Evolutionary conservation across 2,888 invertebrate genomes (phyloP), one percentile per base, ranked within the genome.

Genomic region (Ptilodon capucinus): DNA sequence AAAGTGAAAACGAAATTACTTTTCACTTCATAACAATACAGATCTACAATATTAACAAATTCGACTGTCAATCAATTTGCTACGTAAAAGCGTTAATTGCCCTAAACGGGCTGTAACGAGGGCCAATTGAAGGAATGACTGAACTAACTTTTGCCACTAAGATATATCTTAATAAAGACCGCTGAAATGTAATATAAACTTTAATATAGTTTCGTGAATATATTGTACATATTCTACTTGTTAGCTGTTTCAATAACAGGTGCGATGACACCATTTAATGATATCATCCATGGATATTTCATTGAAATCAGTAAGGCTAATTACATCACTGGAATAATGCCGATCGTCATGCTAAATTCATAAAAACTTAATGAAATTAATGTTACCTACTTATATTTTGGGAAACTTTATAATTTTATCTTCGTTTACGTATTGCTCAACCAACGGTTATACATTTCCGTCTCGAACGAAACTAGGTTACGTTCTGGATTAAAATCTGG

Each of bases 381-480:
- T n/a, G n/a, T n/a, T n/a, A n/a, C n/a, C n/a, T n/a, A n/a, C n/a
- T n/a, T n/a, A n/a, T n/a, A n/a, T n/a, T n/a, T n/a, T n/a, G n/a
- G n/a, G n/a, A n/a, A n/a, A n/a, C n/a, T n/a, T n/a, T n/a, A n/a
- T n/a, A n/a, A n/a, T n/a, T n/a, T n/a, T n/a, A n/a, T n/a, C n/a
- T n/a, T n/a, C 11, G 19, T 11, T 39, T 17, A 28, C 7, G 16
- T 40, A 9, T 34, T 60, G 64, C 76, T 68, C 61, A 77, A 60
- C 69, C 67, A 68, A 62, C 47, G 38, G 21, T 51, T 60, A 53
- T 74, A n/a, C n/a, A 76, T 79, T 78, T 75, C 62, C 54, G 73
- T 71, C 58, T 57, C 65, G 54, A 64, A 80, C 65, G 54, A 64
- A 80, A 75, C 49, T 79, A 61, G 79, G 79, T 73, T 70, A 75